Conservation (phyloP, 2,888 invertebrate genomes). For the Colletes collaris region DNA sequence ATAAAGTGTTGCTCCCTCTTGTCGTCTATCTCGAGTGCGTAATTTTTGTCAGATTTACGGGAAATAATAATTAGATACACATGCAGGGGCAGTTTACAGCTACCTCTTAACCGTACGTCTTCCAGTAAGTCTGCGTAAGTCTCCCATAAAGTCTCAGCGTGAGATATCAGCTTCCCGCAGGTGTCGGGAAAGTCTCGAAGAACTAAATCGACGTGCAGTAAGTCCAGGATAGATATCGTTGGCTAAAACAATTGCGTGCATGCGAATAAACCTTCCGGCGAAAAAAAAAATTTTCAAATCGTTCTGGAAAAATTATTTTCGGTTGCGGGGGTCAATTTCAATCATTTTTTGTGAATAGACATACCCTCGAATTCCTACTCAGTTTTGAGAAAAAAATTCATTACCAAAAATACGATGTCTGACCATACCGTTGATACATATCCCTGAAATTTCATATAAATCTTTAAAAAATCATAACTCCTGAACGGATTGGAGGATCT, state of each 20-base stretch:
- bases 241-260: constrained; percentile 37
- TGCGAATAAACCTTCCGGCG: constrained; percentile 26
- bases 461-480: too few relatives aligned
- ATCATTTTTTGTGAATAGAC: too few relatives aligned
- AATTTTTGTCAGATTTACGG: neutral
- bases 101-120: constrained; percentile 51
- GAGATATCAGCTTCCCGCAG: constrained; percentile 63
- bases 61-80: constrained; percentile 13
- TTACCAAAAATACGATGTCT: too few relatives aligned
- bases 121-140: constrained; percentile 55
- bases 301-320: too few relatives aligned
- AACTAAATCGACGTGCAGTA: constrained; percentile 48
- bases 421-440: too few relatives aligned
- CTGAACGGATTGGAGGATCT: too few relatives aligned
- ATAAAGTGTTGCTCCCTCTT: neutral
- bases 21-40: neutral
- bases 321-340: too few relatives aligned
- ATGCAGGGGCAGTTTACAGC: constrained; percentile 13
- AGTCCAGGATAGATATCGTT: constrained; percentile 51
- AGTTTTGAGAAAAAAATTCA: too few relatives aligned
- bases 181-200: constrained; percentile 43
- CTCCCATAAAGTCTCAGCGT: constrained; percentile 44
- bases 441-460: too few relatives aligned
- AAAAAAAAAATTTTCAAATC: too few relatives aligned
- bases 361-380: too few relatives aligned